Base-by-base conservation (phyloP, 2,888 invertebrate species). In the Trissoscelio sp. region DNA sequence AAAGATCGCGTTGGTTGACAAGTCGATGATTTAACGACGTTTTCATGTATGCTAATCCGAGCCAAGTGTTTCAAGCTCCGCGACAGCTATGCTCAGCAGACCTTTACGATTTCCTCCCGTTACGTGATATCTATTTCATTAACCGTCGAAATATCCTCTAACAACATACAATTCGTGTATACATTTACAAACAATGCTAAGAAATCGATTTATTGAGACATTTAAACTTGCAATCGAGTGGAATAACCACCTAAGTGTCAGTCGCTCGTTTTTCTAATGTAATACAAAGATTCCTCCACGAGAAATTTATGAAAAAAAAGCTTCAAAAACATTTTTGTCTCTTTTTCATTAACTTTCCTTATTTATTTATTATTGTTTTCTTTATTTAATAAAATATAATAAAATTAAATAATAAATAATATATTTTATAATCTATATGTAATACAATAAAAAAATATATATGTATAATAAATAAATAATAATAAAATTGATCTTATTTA, bases 161-260 rank as follows among this genome's bases (percentile, higher is more conserved):
- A 70, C 69, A 53, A 37, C 44, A 14, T 62, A 7, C 69, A 55
- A 69, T 69, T 62, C 77, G 67, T 77, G 77, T 69, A 55, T 28
- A 62, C 69, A 77, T 77, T 69, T 70, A 77, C 69, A 53, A 77
- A 77, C 69, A 69, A 77, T 69, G 62, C 69, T 44, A 22, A 31
- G 62, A 46, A 69, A 55, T 69, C 77, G 77, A 67, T 77, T 77
- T 70, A 69, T 77, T 62, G 62, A 77, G 55, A 77, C 69, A 53
- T 69, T 69, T 77, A 31, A 62, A 51, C 31, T 51, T 46, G 55
- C 74, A 57, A 37, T 74, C 20, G 67, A 37, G 39, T 31, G 16
- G 48, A 39, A 64, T 73, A 62, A 62, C 62, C n/a, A 48, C 18
- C 9, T 42, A 48, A 34, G 58, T 58, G n/a, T 22, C 24, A 24